Conservation (phyloP, 2,888 invertebrate species). For the Eilema depressum region DNA sequence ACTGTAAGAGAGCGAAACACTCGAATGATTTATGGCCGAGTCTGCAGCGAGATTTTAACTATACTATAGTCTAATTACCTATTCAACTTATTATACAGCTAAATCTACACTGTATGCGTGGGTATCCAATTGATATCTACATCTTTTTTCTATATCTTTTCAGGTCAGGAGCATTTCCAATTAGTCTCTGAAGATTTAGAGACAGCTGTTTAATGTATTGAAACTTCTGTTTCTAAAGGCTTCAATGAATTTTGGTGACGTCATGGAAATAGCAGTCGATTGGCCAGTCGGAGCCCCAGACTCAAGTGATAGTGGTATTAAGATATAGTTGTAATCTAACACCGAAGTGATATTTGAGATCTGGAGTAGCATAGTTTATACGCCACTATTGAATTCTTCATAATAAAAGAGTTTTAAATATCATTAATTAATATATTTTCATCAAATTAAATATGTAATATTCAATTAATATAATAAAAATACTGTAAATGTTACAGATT, state of each 20-base stretch:
- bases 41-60: no score
- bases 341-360: conserved; percentile 78
- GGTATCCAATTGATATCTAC: not conserved
- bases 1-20: no score
- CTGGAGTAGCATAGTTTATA: conserved; percentile 56
- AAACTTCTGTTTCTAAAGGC: not conserved
- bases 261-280: conserved; percentile 16
- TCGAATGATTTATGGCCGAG: no score
- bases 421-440: conserved; percentile 43
- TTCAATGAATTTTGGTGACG: conserved; percentile 6
- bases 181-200: conserved; percentile 84
- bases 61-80: no score
- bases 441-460: conserved; percentile 35
- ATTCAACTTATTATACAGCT: not conserved
- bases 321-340: conserved; percentile 56
- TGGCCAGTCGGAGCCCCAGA: conserved; percentile 22
- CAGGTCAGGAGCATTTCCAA: conserved; percentile 86
- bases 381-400: conserved; percentile 51
- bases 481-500: conserved; percentile 49
- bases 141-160: conserved; percentile 51
- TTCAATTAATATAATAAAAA: conserved; percentile 37
- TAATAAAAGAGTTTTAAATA: conserved; percentile 35
- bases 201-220: conserved; percentile 74
- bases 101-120: not conserved
- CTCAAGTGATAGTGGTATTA: conserved; percentile 49